Base-by-base conservation (phyloP, 2,113 vertebrate genomes). In the Jaculus jaculus region DNA sequence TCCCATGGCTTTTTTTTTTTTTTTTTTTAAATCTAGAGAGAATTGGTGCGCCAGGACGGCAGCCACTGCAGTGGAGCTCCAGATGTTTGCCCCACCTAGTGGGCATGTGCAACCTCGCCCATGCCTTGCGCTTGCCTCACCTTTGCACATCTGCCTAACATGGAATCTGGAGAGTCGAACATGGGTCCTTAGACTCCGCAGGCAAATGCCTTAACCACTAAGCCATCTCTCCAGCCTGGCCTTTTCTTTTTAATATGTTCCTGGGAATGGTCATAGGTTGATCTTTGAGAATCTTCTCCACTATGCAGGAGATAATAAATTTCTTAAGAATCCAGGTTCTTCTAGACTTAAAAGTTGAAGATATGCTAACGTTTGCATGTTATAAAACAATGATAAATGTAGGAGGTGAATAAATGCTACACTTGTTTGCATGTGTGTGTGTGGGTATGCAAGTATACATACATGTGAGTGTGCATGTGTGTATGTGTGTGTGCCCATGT, bases 261-360 rank as follows among this genome's bases (percentile, higher is more conserved):
- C 74, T 80, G 18, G 63, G 94, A 93, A 89, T 2, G 51, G 80
- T 84, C 71, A 0, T n/a, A 15, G 20, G 21, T 32, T 28, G 3
- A 39, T 82, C 32, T 30, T 75, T 82, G 66, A 91, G 42, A 78
- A 77, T n/a, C 15, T 69, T 11, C 39, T 23, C 21, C 1, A 32
- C 37, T 72, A 87, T 18, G 86, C 24, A 39, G 90, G 79, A 93
- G 51, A 87, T 92, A 79, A 84, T 63, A 39, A 21, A 85, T 86
- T 79, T 69, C 10, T 93, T 73, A 65, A 34, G 20, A 89, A 71
- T 71, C n/a, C 54, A 66, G 30, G 13, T 83, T 82, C 15, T 69
- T 47, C 51, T 84, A 32, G 58, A 61, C n/a, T 9, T 71, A 15
- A 37, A 12, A 85, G 58, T 37, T 37, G 30, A 81, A 37, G 72